Evolutionary conservation across 2,888 invertebrate genomes (phyloP), one percentile per base, ranked within the genome.

Genomic region (Ceraclea dissimilis): DNA sequence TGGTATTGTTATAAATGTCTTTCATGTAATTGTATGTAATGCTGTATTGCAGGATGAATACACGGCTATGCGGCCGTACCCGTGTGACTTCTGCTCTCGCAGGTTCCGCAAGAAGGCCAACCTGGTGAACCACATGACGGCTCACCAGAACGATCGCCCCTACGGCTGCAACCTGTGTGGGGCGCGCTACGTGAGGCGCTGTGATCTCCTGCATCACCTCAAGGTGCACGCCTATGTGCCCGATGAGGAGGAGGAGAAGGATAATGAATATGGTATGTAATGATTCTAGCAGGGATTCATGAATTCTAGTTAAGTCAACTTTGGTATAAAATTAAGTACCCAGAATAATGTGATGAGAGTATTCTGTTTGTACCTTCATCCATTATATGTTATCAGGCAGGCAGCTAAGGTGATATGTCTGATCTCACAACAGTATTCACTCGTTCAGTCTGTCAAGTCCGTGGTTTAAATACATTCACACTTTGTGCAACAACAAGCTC

Each of bases 81-180:
- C 91, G 0, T 91, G 91, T 68, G 90, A 91, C 69, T 90, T 90
- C 69, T 91, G 91, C 68, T 89, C 88, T 60, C 80, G 90, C 1
- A 78, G 90, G 60, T 91, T 91, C 70, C 83, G 89, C 44, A 90
- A 90, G 67, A 90, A 90, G 67, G 86, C 86, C 2, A 89, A 88
- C 60, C 75, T 91, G 1, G 88, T 89, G 84, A 89, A 88, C 70
- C 91, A 91, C 68, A 90, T 91, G 88, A 85, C 90, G 5, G 86
- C 89, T 0, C 90, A 91, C 71, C 90, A 90, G 70, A 88, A 86
- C 49, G 90, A 90, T 70, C 78, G 89, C 8, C 88, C 90, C 2
- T 88, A 89, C 68, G 84, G 85, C 13, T 91, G 90, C 68, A 90
- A 90, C 69, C 72, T 91, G 54, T 91, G 90, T 67, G 90, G 90